Percentiles rank a stretch among this genome's conserved stretches.
Conservation (phyloP, 2,797 vertebrate genomes). For the Acanthurus lineatus region DNA sequence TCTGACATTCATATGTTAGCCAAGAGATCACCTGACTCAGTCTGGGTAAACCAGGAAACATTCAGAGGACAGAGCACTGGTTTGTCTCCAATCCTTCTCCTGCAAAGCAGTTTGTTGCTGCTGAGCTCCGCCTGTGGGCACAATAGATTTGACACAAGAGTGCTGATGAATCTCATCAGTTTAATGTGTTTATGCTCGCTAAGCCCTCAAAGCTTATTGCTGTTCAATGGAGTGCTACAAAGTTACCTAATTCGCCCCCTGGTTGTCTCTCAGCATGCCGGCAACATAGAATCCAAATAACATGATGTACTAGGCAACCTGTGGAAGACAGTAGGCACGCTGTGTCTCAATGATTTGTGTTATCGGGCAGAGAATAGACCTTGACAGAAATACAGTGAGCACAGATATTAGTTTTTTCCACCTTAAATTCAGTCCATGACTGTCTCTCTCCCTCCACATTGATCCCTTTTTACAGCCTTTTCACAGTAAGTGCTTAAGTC, state of each 20-base stretch:
- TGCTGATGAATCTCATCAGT: slow-evolving; percentile 88
- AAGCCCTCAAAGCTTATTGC: slow-evolving; percentile 86
- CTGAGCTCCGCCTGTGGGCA: slow-evolving; percentile 80
- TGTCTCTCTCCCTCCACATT: slow-evolving; percentile 75
- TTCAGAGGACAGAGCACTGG: slow-evolving; percentile 42
- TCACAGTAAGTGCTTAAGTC: slow-evolving; percentile 80
- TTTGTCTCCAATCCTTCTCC: slow-evolving; percentile 35
- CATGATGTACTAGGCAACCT: slow-evolving; percentile 69
- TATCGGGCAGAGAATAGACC: slow-evolving; percentile 72
- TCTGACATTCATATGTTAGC: not conserved
- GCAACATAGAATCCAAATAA: slow-evolving; percentile 66
- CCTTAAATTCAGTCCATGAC: slow-evolving; percentile 76
- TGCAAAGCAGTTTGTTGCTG: slow-evolving; percentile 55
- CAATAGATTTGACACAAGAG: slow-evolving; percentile 86
- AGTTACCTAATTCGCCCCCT: slow-evolving; percentile 83
- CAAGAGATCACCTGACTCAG: slow-evolving; percentile 27
- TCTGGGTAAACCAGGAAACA: slow-evolving; percentile 34
- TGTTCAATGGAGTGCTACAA: slow-evolving; percentile 88
- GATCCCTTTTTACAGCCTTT: slow-evolving; percentile 80
- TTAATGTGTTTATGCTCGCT: slow-evolving; percentile 88
- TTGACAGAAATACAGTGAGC: slow-evolving; percentile 77
- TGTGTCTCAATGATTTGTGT: slow-evolving; percentile 78
- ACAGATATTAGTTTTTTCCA: slow-evolving; percentile 76
- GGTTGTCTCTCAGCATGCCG: slow-evolving; percentile 72
- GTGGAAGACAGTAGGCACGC: slow-evolving; percentile 73